Evolutionary conservation across 2,797 vertebrate genomes (phyloP).

Genomic region (Mallotus villosus): DNA sequence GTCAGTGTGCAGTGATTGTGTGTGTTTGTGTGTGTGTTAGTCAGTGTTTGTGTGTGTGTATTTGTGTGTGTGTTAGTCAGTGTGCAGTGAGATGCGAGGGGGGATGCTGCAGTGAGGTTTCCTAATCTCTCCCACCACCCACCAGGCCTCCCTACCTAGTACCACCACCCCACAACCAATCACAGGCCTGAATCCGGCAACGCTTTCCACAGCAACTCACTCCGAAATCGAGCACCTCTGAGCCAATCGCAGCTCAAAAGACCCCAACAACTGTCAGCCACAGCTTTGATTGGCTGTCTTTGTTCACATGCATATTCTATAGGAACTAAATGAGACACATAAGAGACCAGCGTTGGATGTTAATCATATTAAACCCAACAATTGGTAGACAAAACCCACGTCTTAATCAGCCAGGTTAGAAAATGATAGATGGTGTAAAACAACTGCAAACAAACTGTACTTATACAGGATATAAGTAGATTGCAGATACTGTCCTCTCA

Average conservation of each 20-base stretch:
- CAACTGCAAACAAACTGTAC: too few species aligned
- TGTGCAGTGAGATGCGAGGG: background rate
- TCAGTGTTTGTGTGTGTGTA: slow-evolving; percentile 8
- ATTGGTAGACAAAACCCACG: too few species aligned
- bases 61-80: slow-evolving; percentile 21
- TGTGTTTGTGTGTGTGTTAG: slow-evolving; percentile 24
- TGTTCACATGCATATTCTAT: too few species aligned
- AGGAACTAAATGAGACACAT: too few species aligned
- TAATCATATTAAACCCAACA: too few species aligned
- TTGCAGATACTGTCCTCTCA: too few species aligned
- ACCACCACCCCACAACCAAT: slow-evolving; percentile 55
- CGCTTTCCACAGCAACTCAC: slow-evolving; percentile 24
- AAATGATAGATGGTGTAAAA: too few species aligned
- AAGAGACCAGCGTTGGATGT: too few species aligned
- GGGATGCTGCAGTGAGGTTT: slow-evolving; percentile 22
- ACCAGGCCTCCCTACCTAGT: slow-evolving; percentile 47
- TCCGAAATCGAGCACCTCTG: slow-evolving; percentile 53
- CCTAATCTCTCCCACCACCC: slow-evolving; percentile 52
- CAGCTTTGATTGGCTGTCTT: slow-evolving; percentile 36
- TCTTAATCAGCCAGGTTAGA: too few species aligned
- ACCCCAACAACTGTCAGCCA: slow-evolving; percentile 49
- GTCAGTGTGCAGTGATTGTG: background rate
- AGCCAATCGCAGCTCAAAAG: slow-evolving; percentile 55
- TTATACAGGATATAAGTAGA: too few species aligned
- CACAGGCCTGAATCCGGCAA: slow-evolving; percentile 35